A percentile compares a stretch with the other conserved stretches of the same genome.
Conservation (phyloP, 2,113 vertebrate genomes). For the Sitta europaea region DNA sequence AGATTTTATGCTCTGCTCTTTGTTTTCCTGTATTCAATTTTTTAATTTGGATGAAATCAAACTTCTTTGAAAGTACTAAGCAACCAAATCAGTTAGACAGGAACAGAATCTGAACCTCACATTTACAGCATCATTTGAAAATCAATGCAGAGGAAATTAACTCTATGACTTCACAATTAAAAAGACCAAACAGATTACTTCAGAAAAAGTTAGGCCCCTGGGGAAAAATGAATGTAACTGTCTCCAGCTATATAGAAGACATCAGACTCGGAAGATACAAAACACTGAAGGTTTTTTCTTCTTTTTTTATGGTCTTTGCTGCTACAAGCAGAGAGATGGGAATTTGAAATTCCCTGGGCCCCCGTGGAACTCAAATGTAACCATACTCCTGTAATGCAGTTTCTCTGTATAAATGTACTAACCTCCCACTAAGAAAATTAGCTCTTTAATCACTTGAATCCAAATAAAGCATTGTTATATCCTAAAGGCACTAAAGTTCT, state of each 20-base stretch:
- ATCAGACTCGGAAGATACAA: background rate
- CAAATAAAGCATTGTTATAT: constrained; percentile 44
- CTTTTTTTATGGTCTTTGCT: background rate
- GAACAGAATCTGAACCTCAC: background rate
- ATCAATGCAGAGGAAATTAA: constrained; percentile 28
- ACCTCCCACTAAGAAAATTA: constrained; percentile 64
- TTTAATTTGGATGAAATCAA: background rate
- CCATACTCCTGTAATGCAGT: constrained; percentile 35
- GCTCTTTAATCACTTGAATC: constrained; percentile 59
- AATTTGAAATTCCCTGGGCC: constrained; percentile 22
- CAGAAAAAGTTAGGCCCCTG: constrained; percentile 14
- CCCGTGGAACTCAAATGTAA: constrained; percentile 6
- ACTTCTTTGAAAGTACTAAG: background rate
- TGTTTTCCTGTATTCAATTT: background rate
- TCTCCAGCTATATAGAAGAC: constrained; percentile 2
- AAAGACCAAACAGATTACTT: constrained; percentile 34
- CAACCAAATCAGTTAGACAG: background rate
- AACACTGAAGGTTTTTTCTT: background rate
- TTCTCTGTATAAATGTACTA: constrained; percentile 15
- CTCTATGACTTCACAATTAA: constrained; percentile 31
- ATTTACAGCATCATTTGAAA: constrained; percentile 45
- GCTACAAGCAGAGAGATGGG: background rate
- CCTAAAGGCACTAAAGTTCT: constrained; percentile 37
- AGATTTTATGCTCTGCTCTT: background rate
- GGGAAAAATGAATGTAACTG: background rate